Base-by-base conservation (phyloP, 2,888 invertebrate genomes). In the Biston stratarius region DNA sequence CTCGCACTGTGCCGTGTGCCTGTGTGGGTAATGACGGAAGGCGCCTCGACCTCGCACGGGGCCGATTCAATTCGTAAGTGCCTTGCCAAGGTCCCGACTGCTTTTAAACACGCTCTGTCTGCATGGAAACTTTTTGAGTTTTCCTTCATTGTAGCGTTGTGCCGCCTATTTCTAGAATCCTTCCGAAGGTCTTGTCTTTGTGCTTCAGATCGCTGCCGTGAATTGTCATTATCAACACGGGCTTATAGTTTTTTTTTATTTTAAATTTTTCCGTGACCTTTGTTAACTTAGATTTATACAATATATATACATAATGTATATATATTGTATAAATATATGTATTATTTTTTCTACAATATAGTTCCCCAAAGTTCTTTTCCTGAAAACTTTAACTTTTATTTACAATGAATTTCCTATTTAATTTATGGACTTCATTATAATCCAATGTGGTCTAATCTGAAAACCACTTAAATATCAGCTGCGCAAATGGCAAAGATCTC, bases 51-150 rank as follows among this genome's bases (percentile, higher is more conserved):
- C 88, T 88, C 86, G 84, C 68, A 73, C 72, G 83, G 78, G 85
- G 83, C 85, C 86, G 81, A 78, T 80, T 85, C 83, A 83, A 88
- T 88, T 87, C 87, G 86, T 88, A 85, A 85, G 86, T 84, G 83
- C 82, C 78, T 77, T 77, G 74, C 80, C 89, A 90, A 90, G 89
- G 90, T 87, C 83, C 81, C 70, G 73, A 72, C 71, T 73, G 70
- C 72, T 73, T 76, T 74, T 73, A 75, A 81, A 79, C 79, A 76
- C 80, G 77, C 71, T 73, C 75, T 70, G 73, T 74, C 71, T 77
- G 82, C 79, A 83, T 83, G 80, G 81, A 82, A 83, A 84, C 78
- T 84, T 84, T 83, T 75, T 70, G 69, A 78, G 77, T 82, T 83
- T 82, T 82, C 83, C 80, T 80, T 77, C 71, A 74, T 69, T 68